These are phyloP conservation scores for Halcyon badia DNA, from an alignment of 2,797 vertebrate genomes.

Conservation along the genomic window DNA sequence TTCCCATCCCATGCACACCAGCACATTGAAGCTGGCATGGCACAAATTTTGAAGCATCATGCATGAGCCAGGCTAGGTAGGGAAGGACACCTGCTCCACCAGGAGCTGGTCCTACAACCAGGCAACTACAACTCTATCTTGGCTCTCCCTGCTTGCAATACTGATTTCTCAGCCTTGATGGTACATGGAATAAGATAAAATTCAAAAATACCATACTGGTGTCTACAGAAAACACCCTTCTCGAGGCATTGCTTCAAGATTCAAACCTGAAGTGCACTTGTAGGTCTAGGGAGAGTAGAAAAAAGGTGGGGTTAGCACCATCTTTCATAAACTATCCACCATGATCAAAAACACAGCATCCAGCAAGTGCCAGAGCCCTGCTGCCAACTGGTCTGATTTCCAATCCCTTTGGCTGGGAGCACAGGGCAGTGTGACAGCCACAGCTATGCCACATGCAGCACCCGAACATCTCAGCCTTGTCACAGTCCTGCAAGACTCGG, in stretches of 20 bases:
- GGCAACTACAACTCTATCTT: neutral
- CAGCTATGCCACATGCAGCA: rapidly evolving
- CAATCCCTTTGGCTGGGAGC: rapidly evolving
- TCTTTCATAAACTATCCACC: neutral
- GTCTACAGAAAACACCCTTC: neutral
- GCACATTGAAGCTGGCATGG: neutral
- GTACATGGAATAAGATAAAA: neutral
- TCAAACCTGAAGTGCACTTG: neutral
- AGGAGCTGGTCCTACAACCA: neutral
- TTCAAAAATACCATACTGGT: rapidly evolving
- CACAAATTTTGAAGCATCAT: neutral
- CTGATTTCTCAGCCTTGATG: neutral
- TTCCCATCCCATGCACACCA: neutral
- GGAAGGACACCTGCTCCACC: neutral
- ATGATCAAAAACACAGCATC: neutral
- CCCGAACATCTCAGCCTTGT: neutral
- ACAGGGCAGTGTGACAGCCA: rapidly evolving
- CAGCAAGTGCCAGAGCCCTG: neutral
- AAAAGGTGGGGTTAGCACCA: rapidly evolving
- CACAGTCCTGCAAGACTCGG: rapidly evolving
- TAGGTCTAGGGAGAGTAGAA: neutral
- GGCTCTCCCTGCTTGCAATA: neutral
- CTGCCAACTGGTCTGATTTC: neutral
- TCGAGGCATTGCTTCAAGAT: neutral
- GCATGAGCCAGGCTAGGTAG: neutral